Evolutionary conservation across 1,140 invertebrate species (phyloP), one percentile per base, ranked within the genome.

Genomic region (Apis cerana): DNA sequence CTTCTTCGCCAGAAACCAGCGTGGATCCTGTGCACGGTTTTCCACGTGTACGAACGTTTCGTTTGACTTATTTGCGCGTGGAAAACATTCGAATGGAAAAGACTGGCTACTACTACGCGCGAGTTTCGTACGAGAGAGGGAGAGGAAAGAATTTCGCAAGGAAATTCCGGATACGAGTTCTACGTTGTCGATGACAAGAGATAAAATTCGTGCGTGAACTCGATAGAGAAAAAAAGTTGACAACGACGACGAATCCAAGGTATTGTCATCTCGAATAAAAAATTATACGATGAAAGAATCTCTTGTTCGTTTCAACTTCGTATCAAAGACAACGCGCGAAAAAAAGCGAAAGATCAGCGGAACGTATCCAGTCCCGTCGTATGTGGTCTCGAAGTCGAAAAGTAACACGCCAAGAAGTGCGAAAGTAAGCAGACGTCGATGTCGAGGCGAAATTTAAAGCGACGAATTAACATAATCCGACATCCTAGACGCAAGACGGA

Each of bases 391-490:
- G 33, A 43, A 43, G 5, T 43, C 4, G 33, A 33, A 33, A 33
- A 61, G 59, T 61, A 61, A 61, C 23, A 27, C 15, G 62, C 8
- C 27, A 11, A 19, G 64, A 65, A 65, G 33, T 9, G 27, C 17
- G 23, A 65, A 43, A 43, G 27, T 15, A 64, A 27, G 23, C 23
- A 17, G 17, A 48, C 21, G 61, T 62, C 61, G 23, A 8, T 43
- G 21, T 48, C 65, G 43, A 21, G 10, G 19, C 33, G 15, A 17
- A 68, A 68, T 50, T 69, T 50, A 52, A 23, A 52, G n/a, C 67
- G 33, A 17, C 48, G 69, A 71, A 71, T 71, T 71, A 71, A 71
- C 69, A 71, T 71, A 74, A 74, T 59, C 50, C 70, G 70, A 58
- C 52, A 74, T 12, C 12, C 17, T 9, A 27, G 23, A 43, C 27